phyloP scores from a whole-genome alignment of 2,113 vertebrate genomes.

The Aphelocoma coerulescens region DNA sequence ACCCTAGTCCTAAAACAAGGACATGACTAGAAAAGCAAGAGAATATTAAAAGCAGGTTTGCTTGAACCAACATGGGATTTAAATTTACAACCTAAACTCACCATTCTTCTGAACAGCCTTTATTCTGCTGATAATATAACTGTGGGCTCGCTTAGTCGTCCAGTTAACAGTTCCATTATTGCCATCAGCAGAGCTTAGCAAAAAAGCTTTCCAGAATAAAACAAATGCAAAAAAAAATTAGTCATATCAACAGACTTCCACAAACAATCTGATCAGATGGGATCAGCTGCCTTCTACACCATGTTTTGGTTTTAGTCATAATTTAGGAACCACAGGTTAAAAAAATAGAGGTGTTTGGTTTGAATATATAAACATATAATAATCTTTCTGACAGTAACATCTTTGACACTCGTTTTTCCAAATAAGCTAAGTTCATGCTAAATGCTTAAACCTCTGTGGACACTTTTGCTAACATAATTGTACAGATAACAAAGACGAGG shows the following conservation, averaged over 20 bases:
- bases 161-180: constrained; percentile 80
- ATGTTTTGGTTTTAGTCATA: not conserved
- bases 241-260: constrained; percentile 56
- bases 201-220: constrained; percentile 85
- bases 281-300: not conserved
- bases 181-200: constrained; percentile 83
- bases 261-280: constrained; percentile 24
- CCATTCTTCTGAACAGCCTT: constrained; percentile 86
- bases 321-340: not conserved
- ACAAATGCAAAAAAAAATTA: constrained; percentile 74
- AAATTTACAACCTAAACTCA: constrained; percentile 83
- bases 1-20: constrained; percentile 33
- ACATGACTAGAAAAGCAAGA: constrained; percentile 41
- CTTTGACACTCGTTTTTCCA: not conserved
- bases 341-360: not conserved
- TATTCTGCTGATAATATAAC: constrained; percentile 84
- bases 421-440: not conserved
- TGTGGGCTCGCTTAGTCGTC: constrained; percentile 82
- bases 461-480: not conserved
- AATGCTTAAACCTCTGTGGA: not conserved
- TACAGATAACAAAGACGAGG: not conserved
- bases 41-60: constrained; percentile 43
- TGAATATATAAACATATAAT: not conserved
- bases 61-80: constrained; percentile 33
- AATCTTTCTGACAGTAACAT: not conserved